These are phyloP conservation scores for Oreortyx pictus DNA, from an alignment of 2,797 vertebrate genomes.

Conservation along the genomic window DNA sequence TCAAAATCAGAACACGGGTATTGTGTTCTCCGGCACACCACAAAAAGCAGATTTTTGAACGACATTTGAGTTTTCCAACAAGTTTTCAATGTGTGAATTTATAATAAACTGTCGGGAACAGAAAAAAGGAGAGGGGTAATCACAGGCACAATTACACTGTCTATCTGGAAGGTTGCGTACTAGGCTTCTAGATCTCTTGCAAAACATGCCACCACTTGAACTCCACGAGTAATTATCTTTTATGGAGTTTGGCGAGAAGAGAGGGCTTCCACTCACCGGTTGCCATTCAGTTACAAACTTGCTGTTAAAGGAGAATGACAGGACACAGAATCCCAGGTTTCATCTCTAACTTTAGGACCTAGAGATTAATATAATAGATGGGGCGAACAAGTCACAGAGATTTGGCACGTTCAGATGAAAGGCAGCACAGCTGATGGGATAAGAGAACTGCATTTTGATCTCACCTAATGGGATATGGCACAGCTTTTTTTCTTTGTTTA, in stretches of 20 bases:
- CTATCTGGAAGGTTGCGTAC: constrained; percentile 55
- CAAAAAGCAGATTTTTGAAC: neutral
- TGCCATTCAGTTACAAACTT: constrained; percentile 65
- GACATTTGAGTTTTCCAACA: neutral
- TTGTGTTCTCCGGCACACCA: neutral
- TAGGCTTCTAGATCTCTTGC: constrained; percentile 60
- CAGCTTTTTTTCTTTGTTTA: neutral
- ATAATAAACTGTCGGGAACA: neutral
- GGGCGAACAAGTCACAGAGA: fast-evolving
- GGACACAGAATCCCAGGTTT: constrained; percentile 7
- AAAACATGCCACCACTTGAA: constrained; percentile 68
- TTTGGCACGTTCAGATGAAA: neutral
- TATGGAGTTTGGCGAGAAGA: constrained; percentile 62
- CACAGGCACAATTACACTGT: neutral
- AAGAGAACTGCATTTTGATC: neutral
- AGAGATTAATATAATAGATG: neutral
- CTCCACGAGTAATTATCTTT: constrained; percentile 70
- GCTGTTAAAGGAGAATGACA: constrained; percentile 50
- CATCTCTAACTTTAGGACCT: neutral
- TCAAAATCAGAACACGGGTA: neutral
- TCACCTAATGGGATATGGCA: neutral
- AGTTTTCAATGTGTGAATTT: neutral
- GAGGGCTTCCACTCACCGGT: constrained; percentile 52
- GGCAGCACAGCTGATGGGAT: neutral
- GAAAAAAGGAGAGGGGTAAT: neutral